Evolutionary conservation across 2,113 vertebrate species (phyloP), one percentile per base, ranked within the genome.

Genomic region (Ascaphus truei): DNA sequence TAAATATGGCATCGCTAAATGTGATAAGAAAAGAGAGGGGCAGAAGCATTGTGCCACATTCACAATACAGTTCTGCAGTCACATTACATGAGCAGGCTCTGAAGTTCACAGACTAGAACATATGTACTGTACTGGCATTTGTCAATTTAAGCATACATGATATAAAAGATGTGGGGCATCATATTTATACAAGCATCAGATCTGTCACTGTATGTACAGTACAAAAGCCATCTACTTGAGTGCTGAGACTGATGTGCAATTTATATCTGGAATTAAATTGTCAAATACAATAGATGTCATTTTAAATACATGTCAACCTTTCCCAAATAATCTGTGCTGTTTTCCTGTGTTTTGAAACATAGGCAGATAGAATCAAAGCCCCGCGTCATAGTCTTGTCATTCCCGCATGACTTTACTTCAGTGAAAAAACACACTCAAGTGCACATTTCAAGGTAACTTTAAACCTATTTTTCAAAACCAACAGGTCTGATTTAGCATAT

Each of bases 401-500:
- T 65, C 34, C 18, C 9, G 34, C 34, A 39, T 53, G 33, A 39
- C 62, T 65, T 52, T 29, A 23, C 29, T 39, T 53, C 34, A 10
- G 22, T 39, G 23, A 27, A 39, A 53, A 53, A 22, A 25, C 39
- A 3, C n/a, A 57, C 37, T 68, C 52, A 20, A 29, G 18, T 10
- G 13, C 22, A 31, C 5, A 31, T 69, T 75, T 71, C 63, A 68
- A 71, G 59, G 8, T 68, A 47, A 57, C 22, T 53, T 50, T 58
- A 72, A 60, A 10, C 67, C 27, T 3, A 13, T 5, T 41, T 81
- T 22, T 69, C 8, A 48, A 73, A 72, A 39, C 16, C 36, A 72
- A n/a, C 29, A 53, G 45, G 37, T 18, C 8, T 58, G 51, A 80
- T 52, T 62, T 76, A 30, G 9, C 64, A 43, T 68, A 52, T 75